Base-by-base conservation (phyloP, 2,888 invertebrate genomes). In the Itoplectis maculator region DNA sequence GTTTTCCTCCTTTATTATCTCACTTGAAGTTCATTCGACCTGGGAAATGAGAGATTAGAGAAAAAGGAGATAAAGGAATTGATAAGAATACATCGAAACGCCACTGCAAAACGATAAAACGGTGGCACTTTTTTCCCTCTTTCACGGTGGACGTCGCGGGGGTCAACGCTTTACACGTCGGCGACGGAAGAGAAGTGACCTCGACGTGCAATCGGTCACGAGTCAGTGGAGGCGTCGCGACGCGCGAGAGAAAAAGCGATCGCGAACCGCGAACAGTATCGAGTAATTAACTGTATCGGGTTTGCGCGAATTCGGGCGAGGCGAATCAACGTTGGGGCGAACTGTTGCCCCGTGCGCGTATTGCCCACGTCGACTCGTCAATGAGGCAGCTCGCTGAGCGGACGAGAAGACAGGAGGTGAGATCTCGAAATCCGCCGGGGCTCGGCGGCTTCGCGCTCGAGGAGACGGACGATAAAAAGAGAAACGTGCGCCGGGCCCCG, bases 381-480 rank as follows among this genome's bases (percentile, higher is more conserved):
- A 66, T 47, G n/a, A 35, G 29, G 54, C 37, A 56, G 37, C 9
- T 42, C 40, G 15, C 18, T n/a, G 47, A n/a, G 68, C 18, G 59
- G 63, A 45, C 73, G 68, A 23, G 70, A 81, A 66, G 70, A 76
- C 45, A 80, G 65, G 70, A 65, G 69, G 68, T 47, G 80, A 70
- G 65, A 47, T 65, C 65, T 23, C 45, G 63, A 66, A 76, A 81
- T 70, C 68, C 75, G 54, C 29, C 56, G 65, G 70, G 66, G 59
- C 59, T 59, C 29, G 81, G 65, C 29, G 59, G 59, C 13, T 66
- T 72, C 49, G 49, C 40, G 8, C 11, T 4, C 56, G 11, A 20
- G n/a, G 15, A n/a, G 59, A 56, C 15, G 13, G 40, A 40, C 54
- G 49, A 56, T 11, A 18, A 15, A 66, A 42, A 75, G 20, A 70